Base-by-base conservation (phyloP, 2,888 invertebrate genomes). In the Spialia ferax region DNA sequence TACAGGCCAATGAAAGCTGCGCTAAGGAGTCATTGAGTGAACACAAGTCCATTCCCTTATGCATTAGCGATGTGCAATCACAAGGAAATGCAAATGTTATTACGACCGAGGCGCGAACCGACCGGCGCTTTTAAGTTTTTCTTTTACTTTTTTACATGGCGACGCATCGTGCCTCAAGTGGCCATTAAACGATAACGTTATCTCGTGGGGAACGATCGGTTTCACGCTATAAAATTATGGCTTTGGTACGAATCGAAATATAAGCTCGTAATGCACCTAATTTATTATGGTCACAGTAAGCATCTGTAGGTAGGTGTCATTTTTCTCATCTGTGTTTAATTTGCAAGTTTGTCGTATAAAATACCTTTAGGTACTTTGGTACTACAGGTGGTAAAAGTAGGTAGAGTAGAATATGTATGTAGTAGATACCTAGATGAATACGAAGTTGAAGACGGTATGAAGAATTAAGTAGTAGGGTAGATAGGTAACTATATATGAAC, bases 141-240 rank as follows among this genome's bases (percentile, higher is more conserved):
- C 79, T 81, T 82, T 77, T 77, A 42, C 69, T 48, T 77, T 79
- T 81, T 80, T 80, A 79, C 79, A 75, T 73, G 76, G 77, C 80
- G 74, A 79, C 80, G 79, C 75, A 83, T 82, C 80, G 79, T 76
- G 79, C 72, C 75, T 79, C 77, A 83, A 88, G 84, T 87, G 88
- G 84, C 84, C 84, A 89, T 89, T 89, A 87, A 78, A 77, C 82
- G 89, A 90, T 89, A 88, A 86, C 77, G 81, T 82, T 88, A 89
- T 90, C 88, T 83, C 71, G 71, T 69, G 74, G 74, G 73, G 74
- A 83, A 82, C 83, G 87, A 87, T 88, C 83, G 79, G 81, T 85
- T 89, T 91, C 85, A 87, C 89, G 80, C 87, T 74, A 70, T 72
- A 69, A 71, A 71, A 70, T 73, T 70, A 69, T 68, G 65, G 63